Percentiles rank a stretch among this genome's conserved stretches.
Evolutionary conservation across 2,888 invertebrate genomes (phyloP).

Genomic region (Troides helena): DNA sequence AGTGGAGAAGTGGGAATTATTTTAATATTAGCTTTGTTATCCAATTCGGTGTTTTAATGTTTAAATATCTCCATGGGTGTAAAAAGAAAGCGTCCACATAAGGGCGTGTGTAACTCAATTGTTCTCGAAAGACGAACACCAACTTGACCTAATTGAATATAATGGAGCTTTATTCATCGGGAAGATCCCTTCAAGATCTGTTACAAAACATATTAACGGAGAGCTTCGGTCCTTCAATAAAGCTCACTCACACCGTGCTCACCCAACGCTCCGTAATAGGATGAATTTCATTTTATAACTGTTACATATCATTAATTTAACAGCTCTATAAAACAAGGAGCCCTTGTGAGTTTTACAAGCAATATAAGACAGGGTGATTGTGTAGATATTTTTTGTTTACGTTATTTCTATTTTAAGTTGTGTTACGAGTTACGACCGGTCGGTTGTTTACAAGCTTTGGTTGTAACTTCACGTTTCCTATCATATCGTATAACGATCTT

Average conservation of each 20-base stretch:
- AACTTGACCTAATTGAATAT: conserved; percentile 79
- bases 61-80: conserved; percentile 61
- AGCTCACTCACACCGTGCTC: conserved; percentile 35
- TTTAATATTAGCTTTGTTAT: conserved; percentile 51
- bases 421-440: conserved; percentile 29
- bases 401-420: conserved; percentile 38
- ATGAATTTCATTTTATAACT: conserved; percentile 56
- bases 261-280: conserved; percentile 40
- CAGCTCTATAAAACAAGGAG: conserved; percentile 52
- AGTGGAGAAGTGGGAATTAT: conserved; percentile 30
- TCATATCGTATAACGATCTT: conserved; percentile 1
- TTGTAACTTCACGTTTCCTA: conserved; percentile 22
- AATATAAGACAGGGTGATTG: conserved; percentile 40
- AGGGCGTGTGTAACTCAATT: conserved; percentile 72
- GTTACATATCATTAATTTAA: conserved; percentile 65
- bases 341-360: conserved; percentile 44
- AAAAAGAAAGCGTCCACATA: conserved; percentile 71
- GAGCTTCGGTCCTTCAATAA: conserved; percentile 39
- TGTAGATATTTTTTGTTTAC: conserved; percentile 40
- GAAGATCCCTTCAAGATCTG: conserved; percentile 57
- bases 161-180: conserved; percentile 72
- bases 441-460: conserved; percentile 23
- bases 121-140: conserved; percentile 71
- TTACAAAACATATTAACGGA: conserved; percentile 61
- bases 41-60: conserved; percentile 60